Base-by-base conservation (phyloP, 2,797 vertebrate species). In the Sorex maritimensis region DNA sequence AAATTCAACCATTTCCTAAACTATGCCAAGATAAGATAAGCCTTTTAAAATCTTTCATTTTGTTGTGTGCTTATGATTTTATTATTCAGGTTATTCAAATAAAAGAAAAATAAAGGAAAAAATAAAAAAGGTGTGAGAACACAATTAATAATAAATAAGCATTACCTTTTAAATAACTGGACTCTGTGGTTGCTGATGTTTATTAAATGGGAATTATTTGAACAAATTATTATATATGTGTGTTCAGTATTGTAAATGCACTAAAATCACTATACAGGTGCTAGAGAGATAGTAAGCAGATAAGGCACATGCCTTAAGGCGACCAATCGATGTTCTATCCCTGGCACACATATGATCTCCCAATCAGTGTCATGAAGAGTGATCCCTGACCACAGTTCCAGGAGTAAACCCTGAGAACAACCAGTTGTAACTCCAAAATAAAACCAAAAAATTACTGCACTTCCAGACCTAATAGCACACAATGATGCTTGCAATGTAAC, bases 401-500 rank as follows among this genome's bases (percentile, higher is more conserved):
- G 52, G 52, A 55, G 52, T 55, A 55, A 55, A 17, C 52, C 17
- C 52, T 55, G 52, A 55, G 52, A 13, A 55, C 52, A 55, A 17
- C 10, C 52, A 55, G 4, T 5, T 55, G 17, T 55, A 12, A 55
- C 17, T 12, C 52, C 52, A 13, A 55, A 55, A 14, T 14, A 55
- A 55, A 55, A 14, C 52, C 52, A 55, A 55, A 55, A 17, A 55
- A 55, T 55, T 12, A 55, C 52, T 61, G 13, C 75, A 87, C 30
- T 52, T 34, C n/a, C 96, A 88, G 71, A 87, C 71, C 93, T 81
- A 79, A 88, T 84, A 61, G 11, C 74, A 63, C 15, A 28, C 6
- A 87, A 96, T 84, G n/a, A 80, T 81, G 19, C 58, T 92, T 85
- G 11, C n/a, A 84, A n/a, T 78, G 19, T 68, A 93, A 84, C 49